These are phyloP conservation scores for Protomyctophum bolini DNA, from an alignment of 2,113 vertebrate genomes.

Conservation along the genomic window DNA sequence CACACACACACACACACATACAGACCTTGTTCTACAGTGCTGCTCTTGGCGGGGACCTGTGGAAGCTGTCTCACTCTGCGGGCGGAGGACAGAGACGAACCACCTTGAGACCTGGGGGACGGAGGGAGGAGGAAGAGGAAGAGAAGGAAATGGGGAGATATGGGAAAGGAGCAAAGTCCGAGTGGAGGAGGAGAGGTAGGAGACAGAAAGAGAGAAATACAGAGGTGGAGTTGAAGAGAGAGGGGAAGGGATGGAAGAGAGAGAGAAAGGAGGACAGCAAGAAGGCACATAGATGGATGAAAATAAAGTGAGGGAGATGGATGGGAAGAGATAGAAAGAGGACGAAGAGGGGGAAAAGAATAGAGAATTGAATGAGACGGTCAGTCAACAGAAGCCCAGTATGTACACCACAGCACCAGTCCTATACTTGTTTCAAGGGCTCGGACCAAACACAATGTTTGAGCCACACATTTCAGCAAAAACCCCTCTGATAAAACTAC, in stretches of 20 bases:
- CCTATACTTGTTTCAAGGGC: not conserved
- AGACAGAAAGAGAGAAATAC: slow-evolving; percentile 1
- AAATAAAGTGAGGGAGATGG: not conserved
- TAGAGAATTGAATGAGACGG: slow-evolving; percentile 10
- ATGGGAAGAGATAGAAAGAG: slow-evolving; percentile 2
- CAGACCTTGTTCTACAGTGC: slow-evolving; percentile 94
- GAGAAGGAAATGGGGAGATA: slow-evolving; percentile 34
- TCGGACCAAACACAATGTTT: not conserved
- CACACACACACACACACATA: not conserved
- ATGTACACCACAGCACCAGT: not conserved
- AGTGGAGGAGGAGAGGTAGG: not conserved
- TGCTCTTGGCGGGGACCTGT: slow-evolving; percentile 92
- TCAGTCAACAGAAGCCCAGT: not conserved
- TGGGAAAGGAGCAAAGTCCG: not conserved
- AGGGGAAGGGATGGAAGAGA: not conserved
- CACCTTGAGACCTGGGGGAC: slow-evolving; percentile 84
- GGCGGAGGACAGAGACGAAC: slow-evolving; percentile 80
- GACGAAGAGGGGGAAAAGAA: not conserved
- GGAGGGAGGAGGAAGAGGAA: slow-evolving; percentile 9
- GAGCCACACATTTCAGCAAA: not conserved
- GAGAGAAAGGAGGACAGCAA: slow-evolving; percentile 17
- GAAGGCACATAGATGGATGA: not conserved
- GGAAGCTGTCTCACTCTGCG: slow-evolving; percentile 93
- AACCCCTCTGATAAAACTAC: too few relatives aligned
- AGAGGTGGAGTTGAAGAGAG: not conserved